phyloP scores from a whole-genome alignment of 2,797 vertebrate genomes.

The Sebastes alutus region DNA sequence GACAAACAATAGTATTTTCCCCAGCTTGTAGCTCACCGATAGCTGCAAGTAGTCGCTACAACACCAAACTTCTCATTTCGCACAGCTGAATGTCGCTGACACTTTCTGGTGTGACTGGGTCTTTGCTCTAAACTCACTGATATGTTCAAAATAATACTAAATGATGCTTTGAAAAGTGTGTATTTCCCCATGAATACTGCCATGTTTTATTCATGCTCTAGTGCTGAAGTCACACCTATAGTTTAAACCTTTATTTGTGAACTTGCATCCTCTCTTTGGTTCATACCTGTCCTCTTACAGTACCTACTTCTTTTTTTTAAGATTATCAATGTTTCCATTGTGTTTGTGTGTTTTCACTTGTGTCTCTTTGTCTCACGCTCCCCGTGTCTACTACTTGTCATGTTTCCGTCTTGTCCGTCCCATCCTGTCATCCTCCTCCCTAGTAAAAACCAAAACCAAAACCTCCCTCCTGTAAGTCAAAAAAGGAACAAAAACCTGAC shows the following conservation, averaged over 20 bases:
- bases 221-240: slow-evolving; percentile 4
- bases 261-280: background rate
- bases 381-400: slow-evolving; percentile 31
- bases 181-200: slow-evolving; percentile 17
- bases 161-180: background rate
- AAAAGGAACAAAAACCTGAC: slow-evolving; percentile 9
- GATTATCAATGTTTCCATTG: slow-evolving; percentile 18
- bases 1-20: background rate
- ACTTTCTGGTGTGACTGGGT: background rate
- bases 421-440: slow-evolving; percentile 48
- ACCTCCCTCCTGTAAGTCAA: slow-evolving; percentile 68
- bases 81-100: background rate
- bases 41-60: background rate
- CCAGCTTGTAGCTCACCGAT: background rate
- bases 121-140: background rate
- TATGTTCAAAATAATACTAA: background rate
- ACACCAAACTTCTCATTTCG: background rate
- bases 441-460: slow-evolving; percentile 67
- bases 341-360: slow-evolving; percentile 54
- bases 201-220: background rate
- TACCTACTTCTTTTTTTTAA: background rate
- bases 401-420: slow-evolving; percentile 47
- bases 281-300: background rate
- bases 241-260: background rate
- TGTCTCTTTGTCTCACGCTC: slow-evolving; percentile 54